A percentile compares a stretch with the other conserved stretches of the same genome.
These are phyloP conservation scores for Gulo gulo DNA, from an alignment of 2,113 vertebrate genomes.

Conservation along the genomic window DNA sequence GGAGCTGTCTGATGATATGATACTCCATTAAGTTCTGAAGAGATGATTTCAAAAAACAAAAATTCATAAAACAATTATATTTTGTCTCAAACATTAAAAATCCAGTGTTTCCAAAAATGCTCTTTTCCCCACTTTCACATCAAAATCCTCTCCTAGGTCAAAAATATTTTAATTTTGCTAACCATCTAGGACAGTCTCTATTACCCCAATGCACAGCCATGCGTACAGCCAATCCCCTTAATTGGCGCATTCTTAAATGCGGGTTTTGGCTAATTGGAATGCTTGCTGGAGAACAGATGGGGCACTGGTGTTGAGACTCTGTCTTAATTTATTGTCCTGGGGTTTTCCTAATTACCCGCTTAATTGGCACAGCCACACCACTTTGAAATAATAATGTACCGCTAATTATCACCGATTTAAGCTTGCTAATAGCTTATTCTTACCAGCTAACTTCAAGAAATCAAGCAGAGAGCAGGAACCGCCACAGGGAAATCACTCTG, in stretches of 20 bases:
- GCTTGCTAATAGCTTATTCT: conserved; percentile 75
- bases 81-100: conserved; percentile 16
- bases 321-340: conserved; percentile 78
- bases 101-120: background rate
- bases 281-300: conserved; percentile 70
- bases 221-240: background rate
- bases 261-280: conserved; percentile 70
- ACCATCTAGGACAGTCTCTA: background rate
- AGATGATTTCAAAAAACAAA: background rate
- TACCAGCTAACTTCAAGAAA: conserved; percentile 75
- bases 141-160: background rate
- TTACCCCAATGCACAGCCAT: background rate
- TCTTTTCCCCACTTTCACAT: background rate
- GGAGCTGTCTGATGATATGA: background rate
- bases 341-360: conserved; percentile 79
- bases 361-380: conserved; percentile 76
- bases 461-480: conserved; percentile 62
- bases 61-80: background rate
- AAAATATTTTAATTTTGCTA: conserved; percentile 28
- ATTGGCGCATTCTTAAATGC: conserved; percentile 13
- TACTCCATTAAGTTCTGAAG: background rate
- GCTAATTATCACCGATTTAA: conserved; percentile 78
- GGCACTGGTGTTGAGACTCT: conserved; percentile 70
- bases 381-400: conserved; percentile 79
- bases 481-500: conserved; percentile 58